Evolutionary conservation across 2,113 vertebrate genomes (phyloP).

Genomic region (Pluvialis apricaria): DNA sequence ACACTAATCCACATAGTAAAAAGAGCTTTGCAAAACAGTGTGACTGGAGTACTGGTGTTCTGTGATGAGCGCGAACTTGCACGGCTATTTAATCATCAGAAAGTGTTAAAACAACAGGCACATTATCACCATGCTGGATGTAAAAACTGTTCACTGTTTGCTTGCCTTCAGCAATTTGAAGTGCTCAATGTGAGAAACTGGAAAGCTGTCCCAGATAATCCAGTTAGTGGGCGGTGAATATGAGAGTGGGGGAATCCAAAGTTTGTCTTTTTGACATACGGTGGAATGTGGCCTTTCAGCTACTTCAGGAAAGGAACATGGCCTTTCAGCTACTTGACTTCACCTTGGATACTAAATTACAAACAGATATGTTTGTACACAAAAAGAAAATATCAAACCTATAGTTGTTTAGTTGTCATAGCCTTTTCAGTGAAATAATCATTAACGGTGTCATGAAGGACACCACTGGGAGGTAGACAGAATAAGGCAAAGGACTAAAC

Average conservation of each 20-base stretch:
- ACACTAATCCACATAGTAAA: conserved; percentile 5
- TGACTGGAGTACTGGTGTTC: neutral
- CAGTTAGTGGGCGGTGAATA: neutral
- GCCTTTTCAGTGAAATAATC: neutral
- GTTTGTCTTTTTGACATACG: neutral
- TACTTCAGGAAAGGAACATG: neutral
- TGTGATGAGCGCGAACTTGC: neutral
- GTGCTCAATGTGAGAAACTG: neutral
- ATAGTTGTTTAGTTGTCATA: neutral
- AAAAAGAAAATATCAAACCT: neutral
- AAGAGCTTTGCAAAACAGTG: neutral
- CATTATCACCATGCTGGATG: conserved; percentile 37
- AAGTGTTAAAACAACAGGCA: conserved; percentile 43
- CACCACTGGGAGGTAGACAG: neutral
- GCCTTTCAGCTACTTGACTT: neutral
- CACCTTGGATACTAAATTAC: neutral
- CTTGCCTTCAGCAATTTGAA: neutral
- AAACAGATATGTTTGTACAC: neutral
- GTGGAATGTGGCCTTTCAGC: neutral
- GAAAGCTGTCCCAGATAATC: neutral
- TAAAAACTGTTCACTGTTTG: conserved; percentile 3
- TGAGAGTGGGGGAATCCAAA: neutral
- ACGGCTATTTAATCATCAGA: neutral
- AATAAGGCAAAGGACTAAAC: neutral
- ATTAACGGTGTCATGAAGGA: neutral